Base-by-base conservation (phyloP, 1,140 invertebrate species). In the Phymastichus coffea region DNA sequence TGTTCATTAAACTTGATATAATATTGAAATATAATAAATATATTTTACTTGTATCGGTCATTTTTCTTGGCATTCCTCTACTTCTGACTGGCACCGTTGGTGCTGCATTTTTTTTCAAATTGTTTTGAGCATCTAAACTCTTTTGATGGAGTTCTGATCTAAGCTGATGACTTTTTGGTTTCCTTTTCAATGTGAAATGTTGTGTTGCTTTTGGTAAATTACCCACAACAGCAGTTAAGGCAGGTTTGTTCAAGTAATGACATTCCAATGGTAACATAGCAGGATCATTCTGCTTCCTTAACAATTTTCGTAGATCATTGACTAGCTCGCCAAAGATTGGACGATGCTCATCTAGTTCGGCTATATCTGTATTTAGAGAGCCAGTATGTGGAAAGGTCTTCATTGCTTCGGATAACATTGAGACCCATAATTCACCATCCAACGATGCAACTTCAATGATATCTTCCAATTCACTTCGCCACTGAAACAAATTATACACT, bases 391-490 rank as follows among this genome's bases (percentile, higher is more conserved):
- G 94, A 76, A 92, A 96, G 0, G 92, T 93, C 73, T 94, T 94
- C 81, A 98, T 89, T 56, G 95, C 90, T 82, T 98, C 95, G 12
- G 91, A 94, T 63, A 98, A 82, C 91, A 97, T 97, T 0, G 93
- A 92, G 10, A 98, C 95, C 96, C 96, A 98, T 61, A 95, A 85
- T 75, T 98, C 96, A 41, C 90, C 91, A 77, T 98, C 95, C 60
- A 91, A 83, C 8, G 88, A 86, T 12, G 94, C 95, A 58, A 96
- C 88, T 75, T 95, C 91, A 67, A 98, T 85, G 55, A 98, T 96
- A 72, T 96, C 93, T 73, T 97, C 93, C 66, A 98, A 75, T 75
- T 98, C 94, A 66, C 83, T 82, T 77, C 87, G 86, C 95, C 95
- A 98, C 95, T 98, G 76, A 67, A 87, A 75, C 56, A 64, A n/a